Conservation (phyloP, 2,888 invertebrate species). For the Rotaria magnacalcarata region DNA sequence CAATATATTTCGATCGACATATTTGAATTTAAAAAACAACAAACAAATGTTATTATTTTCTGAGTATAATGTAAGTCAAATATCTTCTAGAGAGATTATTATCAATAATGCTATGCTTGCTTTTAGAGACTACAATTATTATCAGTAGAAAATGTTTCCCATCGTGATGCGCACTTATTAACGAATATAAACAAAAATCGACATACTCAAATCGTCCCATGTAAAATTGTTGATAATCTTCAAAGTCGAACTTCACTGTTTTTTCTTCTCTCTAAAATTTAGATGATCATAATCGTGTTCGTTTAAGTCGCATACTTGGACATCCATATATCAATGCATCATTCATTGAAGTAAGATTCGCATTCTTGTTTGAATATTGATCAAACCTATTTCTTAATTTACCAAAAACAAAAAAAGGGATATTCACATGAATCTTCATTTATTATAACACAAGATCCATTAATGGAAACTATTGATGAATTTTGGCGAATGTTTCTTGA, state of each 20-base stretch:
- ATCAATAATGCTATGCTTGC: too few species aligned
- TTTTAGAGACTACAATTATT: slow-evolving; percentile 1
- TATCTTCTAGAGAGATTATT: too few species aligned
- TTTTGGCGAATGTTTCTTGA: slow-evolving; percentile 32
- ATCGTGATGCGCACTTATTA: neutral
- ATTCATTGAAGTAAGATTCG: neutral
- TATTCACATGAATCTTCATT: neutral
- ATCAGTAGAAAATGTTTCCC: neutral
- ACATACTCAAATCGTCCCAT: neutral
- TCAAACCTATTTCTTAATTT: neutral
- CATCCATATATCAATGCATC: slow-evolving; percentile 34
- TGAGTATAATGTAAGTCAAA: slow-evolving; percentile 14
- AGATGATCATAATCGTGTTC: slow-evolving; percentile 30
- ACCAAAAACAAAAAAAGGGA: neutral
- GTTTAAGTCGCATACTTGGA: slow-evolving; percentile 15
- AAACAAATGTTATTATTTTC: neutral
- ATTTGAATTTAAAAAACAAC: neutral
- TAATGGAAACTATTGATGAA: neutral
- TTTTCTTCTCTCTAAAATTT: neutral
- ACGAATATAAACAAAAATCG: neutral
- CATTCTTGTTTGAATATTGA: neutral
- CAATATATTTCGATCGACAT: neutral
- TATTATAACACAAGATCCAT: slow-evolving; percentile 35
- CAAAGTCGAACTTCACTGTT: neutral
- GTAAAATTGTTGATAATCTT: neutral